Evolutionary conservation across 2,797 vertebrate species (phyloP).

Genomic region (Micropoecilia bifurca): DNA sequence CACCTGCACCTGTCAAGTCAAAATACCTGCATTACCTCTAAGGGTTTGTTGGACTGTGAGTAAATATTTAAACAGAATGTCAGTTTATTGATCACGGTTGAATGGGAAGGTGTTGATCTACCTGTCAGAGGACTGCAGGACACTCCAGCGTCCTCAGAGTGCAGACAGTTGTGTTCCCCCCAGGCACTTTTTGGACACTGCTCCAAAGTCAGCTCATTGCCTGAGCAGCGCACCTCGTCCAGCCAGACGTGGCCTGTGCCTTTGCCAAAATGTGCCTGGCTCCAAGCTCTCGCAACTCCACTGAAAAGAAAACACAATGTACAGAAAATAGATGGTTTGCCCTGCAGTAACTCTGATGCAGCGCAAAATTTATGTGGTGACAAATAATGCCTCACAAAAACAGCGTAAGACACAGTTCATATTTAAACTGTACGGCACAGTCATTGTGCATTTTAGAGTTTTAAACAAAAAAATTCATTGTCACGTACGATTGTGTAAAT

Average conservation of each 20-base stretch:
- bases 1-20: not conserved
- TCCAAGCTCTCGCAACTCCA: slow-evolving; percentile 90
- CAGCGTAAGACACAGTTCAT: not conserved
- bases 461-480: not conserved
- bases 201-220: slow-evolving; percentile 94
- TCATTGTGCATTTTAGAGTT: slow-evolving; percentile 3
- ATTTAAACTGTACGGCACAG: not conserved
- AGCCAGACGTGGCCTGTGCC: slow-evolving; percentile 88
- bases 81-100: not conserved
- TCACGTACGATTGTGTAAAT: not conserved
- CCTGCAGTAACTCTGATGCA: slow-evolving; percentile 6
- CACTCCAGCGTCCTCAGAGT: slow-evolving; percentile 94
- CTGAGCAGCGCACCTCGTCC: slow-evolving; percentile 93
- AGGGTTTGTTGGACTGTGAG: not conserved
- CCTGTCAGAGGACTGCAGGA: slow-evolving; percentile 91
- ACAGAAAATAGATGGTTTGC: slow-evolving; percentile 9
- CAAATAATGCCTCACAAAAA: not conserved
- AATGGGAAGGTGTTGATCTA: slow-evolving; percentile 53
- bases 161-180: slow-evolving; percentile 94
- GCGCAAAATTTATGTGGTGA: slow-evolving; percentile 34
- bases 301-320: slow-evolving; percentile 68
- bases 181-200: slow-evolving; percentile 91
- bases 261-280: slow-evolving; percentile 89
- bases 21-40: not conserved
- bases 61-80: not conserved